phyloP scores from a whole-genome alignment of 2,888 invertebrate species.

The Tethea ocularis region DNA sequence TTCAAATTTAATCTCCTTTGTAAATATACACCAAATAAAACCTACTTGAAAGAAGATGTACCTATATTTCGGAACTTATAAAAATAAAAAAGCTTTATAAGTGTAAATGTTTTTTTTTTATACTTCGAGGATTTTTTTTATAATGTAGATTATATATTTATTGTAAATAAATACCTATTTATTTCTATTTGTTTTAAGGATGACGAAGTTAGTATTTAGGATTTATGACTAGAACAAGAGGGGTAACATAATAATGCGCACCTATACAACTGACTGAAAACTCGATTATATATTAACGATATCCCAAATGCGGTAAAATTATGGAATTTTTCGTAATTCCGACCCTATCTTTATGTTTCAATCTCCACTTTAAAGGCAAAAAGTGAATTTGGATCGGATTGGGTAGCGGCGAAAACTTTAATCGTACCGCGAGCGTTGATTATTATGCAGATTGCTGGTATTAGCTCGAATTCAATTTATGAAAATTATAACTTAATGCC shows the following conservation, averaged over 20 bases:
- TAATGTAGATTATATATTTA: no score
- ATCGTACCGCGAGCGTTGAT: conserved; percentile 37
- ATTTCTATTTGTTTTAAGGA: no score
- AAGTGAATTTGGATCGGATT: conserved; percentile 34
- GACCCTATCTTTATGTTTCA: conserved; percentile 10
- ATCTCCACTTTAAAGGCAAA: conserved; percentile 24
- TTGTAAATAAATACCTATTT: no score
- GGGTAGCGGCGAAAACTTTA: conserved; percentile 39
- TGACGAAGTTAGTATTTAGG: no score
- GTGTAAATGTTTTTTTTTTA: background rate
- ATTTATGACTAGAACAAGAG: no score
- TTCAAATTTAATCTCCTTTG: conserved; percentile 23
- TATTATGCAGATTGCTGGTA: conserved; percentile 63
- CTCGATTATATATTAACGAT: no score
- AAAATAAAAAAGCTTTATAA: background rate
- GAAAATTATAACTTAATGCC: conserved; percentile 63
- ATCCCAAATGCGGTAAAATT: background rate
- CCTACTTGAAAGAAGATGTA: background rate
- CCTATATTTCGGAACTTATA: background rate
- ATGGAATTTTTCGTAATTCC: conserved; percentile 3
- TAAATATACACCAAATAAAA: conserved; percentile 12
- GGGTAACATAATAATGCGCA: no score
- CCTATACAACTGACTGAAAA: no score
- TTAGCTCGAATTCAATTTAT: conserved; percentile 73
- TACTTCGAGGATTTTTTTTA: no score